phyloP scores from a whole-genome alignment of 2,888 invertebrate genomes.

The Nyleta sp. region DNA sequence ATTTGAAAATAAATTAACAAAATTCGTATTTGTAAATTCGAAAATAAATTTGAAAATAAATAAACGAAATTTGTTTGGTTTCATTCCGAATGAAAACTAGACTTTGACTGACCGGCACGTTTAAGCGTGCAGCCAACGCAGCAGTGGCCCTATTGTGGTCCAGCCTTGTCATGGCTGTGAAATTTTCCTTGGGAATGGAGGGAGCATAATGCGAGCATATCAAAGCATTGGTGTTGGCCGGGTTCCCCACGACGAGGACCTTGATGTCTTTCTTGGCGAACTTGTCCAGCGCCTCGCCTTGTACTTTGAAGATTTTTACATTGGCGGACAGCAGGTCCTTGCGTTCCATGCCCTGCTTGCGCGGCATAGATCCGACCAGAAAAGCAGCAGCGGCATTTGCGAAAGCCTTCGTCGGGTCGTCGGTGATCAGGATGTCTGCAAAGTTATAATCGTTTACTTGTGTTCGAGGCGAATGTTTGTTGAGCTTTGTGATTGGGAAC shows the following conservation, averaged over 20 bases:
- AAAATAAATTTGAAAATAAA: too few relatives aligned
- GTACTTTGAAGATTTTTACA: constrained; percentile 98
- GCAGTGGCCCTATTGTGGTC: constrained; percentile 99
- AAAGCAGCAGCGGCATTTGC: constrained; percentile 98
- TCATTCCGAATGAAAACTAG: too few relatives aligned
- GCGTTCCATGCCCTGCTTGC: constrained; percentile 99
- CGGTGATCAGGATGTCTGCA: constrained; percentile 91
- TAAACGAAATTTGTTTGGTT: too few relatives aligned
- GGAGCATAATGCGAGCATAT: constrained; percentile 98
- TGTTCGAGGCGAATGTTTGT: too few relatives aligned
- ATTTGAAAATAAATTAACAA: too few relatives aligned
- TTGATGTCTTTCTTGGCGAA: constrained; percentile 96
- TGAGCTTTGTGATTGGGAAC: constrained; percentile 81
- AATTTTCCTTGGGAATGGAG: constrained; percentile 97
- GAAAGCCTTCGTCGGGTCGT: constrained; percentile 95
- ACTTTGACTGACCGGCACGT: constrained; percentile 77
- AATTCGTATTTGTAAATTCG: too few relatives aligned
- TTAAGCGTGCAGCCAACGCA: constrained; percentile 90
- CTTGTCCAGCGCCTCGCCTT: constrained; percentile 96
- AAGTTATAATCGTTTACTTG: too few relatives aligned
- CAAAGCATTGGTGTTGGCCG: constrained; percentile 99
- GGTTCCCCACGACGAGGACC: constrained; percentile 99
- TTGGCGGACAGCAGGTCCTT: constrained; percentile 99
- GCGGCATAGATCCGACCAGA: constrained; percentile 98
- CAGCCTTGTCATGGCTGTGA: constrained; percentile 98